Conservation (phyloP, 2,797 vertebrate species). For the Rhynchonycteris naso region DNA sequence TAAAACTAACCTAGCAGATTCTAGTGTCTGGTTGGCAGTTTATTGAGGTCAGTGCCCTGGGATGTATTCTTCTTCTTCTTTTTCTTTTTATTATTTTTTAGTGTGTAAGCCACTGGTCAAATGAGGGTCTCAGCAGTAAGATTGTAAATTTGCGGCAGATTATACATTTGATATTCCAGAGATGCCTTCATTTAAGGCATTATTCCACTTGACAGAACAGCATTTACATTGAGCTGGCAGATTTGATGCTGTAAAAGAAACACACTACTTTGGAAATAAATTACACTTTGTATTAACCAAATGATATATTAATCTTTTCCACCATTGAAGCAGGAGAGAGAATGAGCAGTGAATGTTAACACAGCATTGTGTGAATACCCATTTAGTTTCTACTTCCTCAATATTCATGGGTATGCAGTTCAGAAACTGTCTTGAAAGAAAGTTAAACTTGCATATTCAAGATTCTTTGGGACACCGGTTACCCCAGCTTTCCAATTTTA, state of each 20-base stretch:
- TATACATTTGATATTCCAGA: conserved; percentile 65
- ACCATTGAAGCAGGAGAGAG: conserved; percentile 76
- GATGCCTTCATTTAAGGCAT: conserved; percentile 52
- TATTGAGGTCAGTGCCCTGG: not conserved
- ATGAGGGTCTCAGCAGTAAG: conserved; percentile 10
- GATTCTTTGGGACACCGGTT: not conserved
- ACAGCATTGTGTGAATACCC: conserved; percentile 65
- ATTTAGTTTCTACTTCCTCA: conserved; percentile 73
- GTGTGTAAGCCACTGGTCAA: conserved; percentile 52
- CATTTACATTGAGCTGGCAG: conserved; percentile 62
- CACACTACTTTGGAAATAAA: conserved; percentile 72
- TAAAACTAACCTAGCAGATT: conserved; percentile 13
- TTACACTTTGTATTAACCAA: conserved; percentile 77
- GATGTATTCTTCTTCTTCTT: not conserved
- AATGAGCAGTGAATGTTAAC: conserved; percentile 82
- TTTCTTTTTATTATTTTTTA: not conserved
- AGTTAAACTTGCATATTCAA: conserved; percentile 64
- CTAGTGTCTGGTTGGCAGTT: not conserved
- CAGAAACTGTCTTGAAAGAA: conserved; percentile 74
- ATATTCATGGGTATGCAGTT: conserved; percentile 75
- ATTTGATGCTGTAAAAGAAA: conserved; percentile 70
- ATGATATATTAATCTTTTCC: conserved; percentile 82
- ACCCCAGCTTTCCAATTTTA: not conserved
- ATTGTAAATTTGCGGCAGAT: conserved; percentile 33
- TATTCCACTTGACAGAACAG: conserved; percentile 75